Evolutionary conservation across 2,797 vertebrate species (phyloP).

Genomic region (Xenopus petersii): DNA sequence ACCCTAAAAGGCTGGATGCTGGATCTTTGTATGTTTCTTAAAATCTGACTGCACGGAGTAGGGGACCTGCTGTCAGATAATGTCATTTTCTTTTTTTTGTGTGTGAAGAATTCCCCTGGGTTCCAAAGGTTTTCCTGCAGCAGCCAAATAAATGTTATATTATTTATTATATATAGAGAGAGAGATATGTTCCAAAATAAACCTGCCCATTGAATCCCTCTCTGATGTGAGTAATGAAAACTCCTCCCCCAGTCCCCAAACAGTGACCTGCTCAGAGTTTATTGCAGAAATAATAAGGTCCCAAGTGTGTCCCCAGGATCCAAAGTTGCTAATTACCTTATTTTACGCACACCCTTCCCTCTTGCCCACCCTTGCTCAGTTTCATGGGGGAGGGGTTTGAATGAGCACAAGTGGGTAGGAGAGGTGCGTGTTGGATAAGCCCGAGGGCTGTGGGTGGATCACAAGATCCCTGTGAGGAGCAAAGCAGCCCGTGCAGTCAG

Average conservation of each 20-base stretch:
- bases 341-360: conserved; percentile 25
- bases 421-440: conserved; percentile 32
- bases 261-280: conserved; percentile 4
- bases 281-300: conserved; percentile 5
- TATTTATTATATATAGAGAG: not conserved
- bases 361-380: conserved; percentile 24
- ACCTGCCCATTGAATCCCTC: not conserved
- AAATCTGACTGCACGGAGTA: no score
- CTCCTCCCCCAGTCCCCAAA: conserved; percentile 1
- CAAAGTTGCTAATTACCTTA: conserved; percentile 16
- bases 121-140: not conserved
- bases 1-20: no score
- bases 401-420: conserved; percentile 26
- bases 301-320: conserved; percentile 9
- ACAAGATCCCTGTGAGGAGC: conserved; percentile 24
- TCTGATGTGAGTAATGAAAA: not conserved
- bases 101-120: no score
- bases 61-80: no score
- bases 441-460: conserved; percentile 43
- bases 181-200: not conserved
- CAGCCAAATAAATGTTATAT: not conserved
- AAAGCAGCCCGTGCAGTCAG: conserved; percentile 8
- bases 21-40: no score
- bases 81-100: no score
- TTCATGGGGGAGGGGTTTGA: conserved; percentile 33